These are phyloP conservation scores for Oxycera nigricornis DNA, from an alignment of 2,888 invertebrate genomes.

Conservation along the genomic window DNA sequence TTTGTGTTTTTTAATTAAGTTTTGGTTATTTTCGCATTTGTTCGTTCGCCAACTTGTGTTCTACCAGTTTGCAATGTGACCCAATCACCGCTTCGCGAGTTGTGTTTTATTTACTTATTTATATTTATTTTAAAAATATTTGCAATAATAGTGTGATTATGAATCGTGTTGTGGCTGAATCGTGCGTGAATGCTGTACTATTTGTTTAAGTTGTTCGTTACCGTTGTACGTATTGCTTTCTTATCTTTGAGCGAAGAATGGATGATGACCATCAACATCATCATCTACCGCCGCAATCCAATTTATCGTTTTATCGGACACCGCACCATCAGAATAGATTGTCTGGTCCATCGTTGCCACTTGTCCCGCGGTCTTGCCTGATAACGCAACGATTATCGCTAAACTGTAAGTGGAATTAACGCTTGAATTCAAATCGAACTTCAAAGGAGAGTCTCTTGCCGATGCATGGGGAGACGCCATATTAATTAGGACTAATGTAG, in stretches of 20 bases:
- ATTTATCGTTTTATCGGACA: not conserved
- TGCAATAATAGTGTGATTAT: not conserved
- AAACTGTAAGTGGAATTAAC: constrained; percentile 13
- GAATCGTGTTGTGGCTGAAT: not conserved
- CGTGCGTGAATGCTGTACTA: not conserved
- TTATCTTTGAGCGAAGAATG: not conserved
- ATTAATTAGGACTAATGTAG: constrained; percentile 27
- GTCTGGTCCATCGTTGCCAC: not conserved
- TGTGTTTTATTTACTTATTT: not conserved
- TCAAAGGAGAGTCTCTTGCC: not conserved
- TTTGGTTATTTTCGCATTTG: not conserved
- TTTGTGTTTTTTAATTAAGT: not conserved
- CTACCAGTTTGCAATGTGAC: not conserved
- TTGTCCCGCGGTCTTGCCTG: not conserved
- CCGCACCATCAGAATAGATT: not conserved
- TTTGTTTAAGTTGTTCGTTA: not conserved
- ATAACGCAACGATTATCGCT: constrained; percentile 14
- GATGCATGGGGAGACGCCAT: not conserved
- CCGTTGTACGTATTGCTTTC: not conserved
- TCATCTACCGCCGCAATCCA: not conserved
- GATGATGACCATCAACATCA: not conserved
- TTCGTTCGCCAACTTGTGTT: not conserved
- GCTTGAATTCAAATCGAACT: not conserved
- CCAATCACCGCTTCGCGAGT: not conserved
- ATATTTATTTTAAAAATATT: constrained; percentile 4